Evolutionary conservation across 2,113 vertebrate species (phyloP), one percentile per base, ranked within the genome.

Genomic region (Hippolais icterina): DNA sequence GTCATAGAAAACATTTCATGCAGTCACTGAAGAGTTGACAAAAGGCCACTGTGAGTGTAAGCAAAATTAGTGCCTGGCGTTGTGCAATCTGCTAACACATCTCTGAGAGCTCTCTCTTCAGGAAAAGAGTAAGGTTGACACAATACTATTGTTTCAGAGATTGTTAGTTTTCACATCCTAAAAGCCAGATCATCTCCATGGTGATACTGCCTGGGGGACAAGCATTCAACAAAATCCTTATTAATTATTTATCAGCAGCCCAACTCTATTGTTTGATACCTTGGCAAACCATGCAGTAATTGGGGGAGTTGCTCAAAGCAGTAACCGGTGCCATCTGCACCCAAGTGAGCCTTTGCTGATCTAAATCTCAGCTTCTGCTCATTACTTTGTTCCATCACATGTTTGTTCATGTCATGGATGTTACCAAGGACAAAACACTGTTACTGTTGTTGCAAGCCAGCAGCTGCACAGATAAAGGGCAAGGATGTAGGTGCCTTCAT

Each of bases 241-340:
- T 96, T 94, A 92, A 96, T 91, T 91, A 96, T 93, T 96, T 95
- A 96, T 90, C 90, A 96, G 65, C 25, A 9, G 60, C 75, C 80
- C 83, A 82, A 39, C 9, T 83, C 59, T 44, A 78, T 66, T 75
- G 64, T 87, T 49, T 39, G 78, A 39, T 61, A 76, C 3, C 9
- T 71, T 54, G 41, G 94, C 74, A 92, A 94, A 79, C 74, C 33
- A 57, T 7, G 53, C 72, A 42, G 68, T 28, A 65, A 80, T 49
- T 7, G 5, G 42, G 41, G 42, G 75, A 90, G 83, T 6, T 87
- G 84, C 63, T 83, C n/a, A 5, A 79, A 92, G 59, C 44, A 1
- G 10, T 64, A 78, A 75, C 41, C 1, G 2, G 90, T 70, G 68
- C 83, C 86, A 93, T 87, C 66, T 72, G 70, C 66, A 91, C 78